These are phyloP conservation scores for Dendroctonus valens DNA, from an alignment of 1,140 invertebrate species.

Conservation along the genomic window DNA sequence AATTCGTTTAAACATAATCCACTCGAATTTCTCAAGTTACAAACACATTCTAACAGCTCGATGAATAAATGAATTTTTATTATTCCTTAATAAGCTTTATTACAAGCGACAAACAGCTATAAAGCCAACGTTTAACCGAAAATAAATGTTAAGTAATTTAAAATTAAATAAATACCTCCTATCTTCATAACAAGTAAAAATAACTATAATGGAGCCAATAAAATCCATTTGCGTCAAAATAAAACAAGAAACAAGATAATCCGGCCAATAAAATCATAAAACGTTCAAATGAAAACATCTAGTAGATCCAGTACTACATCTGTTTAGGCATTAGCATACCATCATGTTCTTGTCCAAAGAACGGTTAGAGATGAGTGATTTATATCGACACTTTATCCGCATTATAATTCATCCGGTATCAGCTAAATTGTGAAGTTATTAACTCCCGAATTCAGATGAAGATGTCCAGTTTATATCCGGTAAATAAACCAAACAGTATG, in stretches of 20 bases:
- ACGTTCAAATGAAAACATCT: slow-evolving; percentile 19
- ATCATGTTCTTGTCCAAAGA: slow-evolving; percentile 8
- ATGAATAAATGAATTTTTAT: no score
- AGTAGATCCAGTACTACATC: slow-evolving; percentile 13
- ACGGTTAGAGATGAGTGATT: background rate
- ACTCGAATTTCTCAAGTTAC: no score
- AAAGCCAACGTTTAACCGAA: no score
- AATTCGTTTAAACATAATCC: no score
- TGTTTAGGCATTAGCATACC: slow-evolving; percentile 17
- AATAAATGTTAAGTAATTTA: background rate
- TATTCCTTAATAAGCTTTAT: no score
- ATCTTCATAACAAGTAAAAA: slow-evolving; percentile 16
- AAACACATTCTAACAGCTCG: no score
- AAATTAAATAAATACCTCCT: slow-evolving; percentile 6
- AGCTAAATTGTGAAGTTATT: no score
- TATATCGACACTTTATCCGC: background rate
- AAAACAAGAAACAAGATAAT: slow-evolving; percentile 18
- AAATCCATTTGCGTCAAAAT: slow-evolving; percentile 18
- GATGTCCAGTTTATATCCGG: no score
- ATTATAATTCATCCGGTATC: background rate
- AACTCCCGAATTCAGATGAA: no score
- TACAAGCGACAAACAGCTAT: no score
- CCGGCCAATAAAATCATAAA: slow-evolving; percentile 14
- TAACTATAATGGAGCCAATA: slow-evolving; percentile 6
- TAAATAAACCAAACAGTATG: no score